Conservation (phyloP, 1,140 invertebrate genomes). For the Temnothorax longispinosus region DNA sequence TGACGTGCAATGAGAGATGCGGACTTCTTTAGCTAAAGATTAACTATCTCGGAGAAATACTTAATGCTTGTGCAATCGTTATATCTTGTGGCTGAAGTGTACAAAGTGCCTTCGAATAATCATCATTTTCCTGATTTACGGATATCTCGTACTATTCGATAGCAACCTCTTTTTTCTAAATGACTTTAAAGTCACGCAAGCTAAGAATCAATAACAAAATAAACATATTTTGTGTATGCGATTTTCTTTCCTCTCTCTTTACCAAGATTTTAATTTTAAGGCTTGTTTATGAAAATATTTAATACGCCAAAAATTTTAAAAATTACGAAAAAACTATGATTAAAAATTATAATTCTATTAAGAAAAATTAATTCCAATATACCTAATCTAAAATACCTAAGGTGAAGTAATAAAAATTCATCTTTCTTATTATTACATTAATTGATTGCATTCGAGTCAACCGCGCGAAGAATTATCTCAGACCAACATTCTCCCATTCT, state of each 20-base stretch:
- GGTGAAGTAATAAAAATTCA: neutral
- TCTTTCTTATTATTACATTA: neutral
- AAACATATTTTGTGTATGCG: neutral
- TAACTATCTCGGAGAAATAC: constrained; percentile 19
- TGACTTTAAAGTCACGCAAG: neutral
- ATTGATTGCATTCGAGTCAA: neutral
- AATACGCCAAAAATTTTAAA: neutral
- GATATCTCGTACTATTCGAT: neutral
- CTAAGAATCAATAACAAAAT: neutral
- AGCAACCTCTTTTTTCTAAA: neutral
- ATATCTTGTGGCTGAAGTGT: neutral
- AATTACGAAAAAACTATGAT: neutral
- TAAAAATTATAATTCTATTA: neutral
- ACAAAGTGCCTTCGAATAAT: neutral
- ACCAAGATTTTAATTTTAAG: neutral
- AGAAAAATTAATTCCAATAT: neutral
- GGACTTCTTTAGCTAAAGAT: constrained; percentile 28
- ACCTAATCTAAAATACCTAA: no score
- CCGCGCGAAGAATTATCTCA: neutral
- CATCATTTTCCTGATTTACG: neutral
- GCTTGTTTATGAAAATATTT: neutral
- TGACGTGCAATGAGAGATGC: constrained; percentile 35
- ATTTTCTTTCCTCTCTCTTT: neutral
- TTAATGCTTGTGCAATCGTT: constrained; percentile 26
- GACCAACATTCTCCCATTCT: constrained; percentile 14